phyloP scores from a whole-genome alignment of 2,113 vertebrate species.

The Thymallus thymallus region DNA sequence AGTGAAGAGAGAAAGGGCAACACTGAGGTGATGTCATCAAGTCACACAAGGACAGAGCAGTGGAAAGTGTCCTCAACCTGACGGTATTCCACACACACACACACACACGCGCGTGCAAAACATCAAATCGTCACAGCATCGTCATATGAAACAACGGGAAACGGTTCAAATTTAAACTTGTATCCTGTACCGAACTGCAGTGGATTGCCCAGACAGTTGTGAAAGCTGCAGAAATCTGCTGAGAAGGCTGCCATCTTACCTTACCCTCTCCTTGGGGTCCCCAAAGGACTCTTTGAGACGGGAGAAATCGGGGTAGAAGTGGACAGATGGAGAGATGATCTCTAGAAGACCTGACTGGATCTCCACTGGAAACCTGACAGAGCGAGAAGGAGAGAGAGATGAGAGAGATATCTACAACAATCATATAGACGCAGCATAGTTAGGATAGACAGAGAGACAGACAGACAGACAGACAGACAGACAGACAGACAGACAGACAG shows the following conservation, averaged over 20 bases:
- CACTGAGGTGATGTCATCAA: background rate
- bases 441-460: no score
- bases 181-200: no score
- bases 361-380: conserved; percentile 85
- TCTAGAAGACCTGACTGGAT: conserved; percentile 91
- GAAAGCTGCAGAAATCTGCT: background rate
- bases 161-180: no score
- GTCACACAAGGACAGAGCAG: background rate
- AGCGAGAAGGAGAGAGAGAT: background rate
- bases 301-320: conserved; percentile 95
- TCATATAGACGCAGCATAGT: no score
- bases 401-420: no score
- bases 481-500: no score
- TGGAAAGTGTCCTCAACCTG: background rate
- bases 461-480: no score
- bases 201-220: no score
- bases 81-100: background rate
- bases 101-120: background rate
- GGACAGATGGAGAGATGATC: conserved; percentile 88
- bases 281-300: conserved; percentile 89
- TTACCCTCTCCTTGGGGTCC: conserved; percentile 92
- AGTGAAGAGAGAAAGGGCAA: background rate
- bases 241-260: conserved; percentile 61
- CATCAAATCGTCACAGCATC: background rate
- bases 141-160: no score